Conservation (phyloP, 2,113 vertebrate species). For the Tenebrosternarchus preto region DNA sequence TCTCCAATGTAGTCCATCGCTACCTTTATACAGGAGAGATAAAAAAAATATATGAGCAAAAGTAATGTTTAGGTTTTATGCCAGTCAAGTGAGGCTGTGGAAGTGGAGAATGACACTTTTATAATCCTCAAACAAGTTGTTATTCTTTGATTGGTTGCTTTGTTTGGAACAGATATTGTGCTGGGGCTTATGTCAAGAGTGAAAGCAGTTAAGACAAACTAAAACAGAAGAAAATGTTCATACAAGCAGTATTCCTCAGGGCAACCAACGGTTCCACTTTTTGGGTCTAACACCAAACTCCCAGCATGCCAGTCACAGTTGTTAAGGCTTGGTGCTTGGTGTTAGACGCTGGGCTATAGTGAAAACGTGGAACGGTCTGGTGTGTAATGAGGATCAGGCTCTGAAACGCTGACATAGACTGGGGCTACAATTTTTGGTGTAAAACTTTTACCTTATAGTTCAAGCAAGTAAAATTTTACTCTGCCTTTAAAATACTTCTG, state of each 20-base stretch:
- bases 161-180: slow-evolving; percentile 15
- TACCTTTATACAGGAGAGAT: slow-evolving; percentile 19
- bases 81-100: neutral
- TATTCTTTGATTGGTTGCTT: neutral
- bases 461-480: no score
- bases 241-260: no score
- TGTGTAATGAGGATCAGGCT: no score
- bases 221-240: neutral
- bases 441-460: neutral
- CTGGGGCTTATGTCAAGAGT: neutral
- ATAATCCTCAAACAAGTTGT: neutral
- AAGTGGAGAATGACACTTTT: neutral
- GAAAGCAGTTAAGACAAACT: neutral
- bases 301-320: no score
- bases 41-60: slow-evolving; percentile 4
- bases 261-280: no score
- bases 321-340: no score
- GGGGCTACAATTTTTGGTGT: neutral
- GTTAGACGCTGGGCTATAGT: no score
- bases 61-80: neutral
- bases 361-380: no score
- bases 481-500: no score
- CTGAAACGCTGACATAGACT: no score
- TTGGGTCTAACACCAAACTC: no score
- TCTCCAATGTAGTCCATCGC: neutral